A percentile compares a stretch with the other conserved stretches of the same genome.
phyloP scores from a whole-genome alignment of 2,113 vertebrate genomes.

The Microcebus tavaratra region DNA sequence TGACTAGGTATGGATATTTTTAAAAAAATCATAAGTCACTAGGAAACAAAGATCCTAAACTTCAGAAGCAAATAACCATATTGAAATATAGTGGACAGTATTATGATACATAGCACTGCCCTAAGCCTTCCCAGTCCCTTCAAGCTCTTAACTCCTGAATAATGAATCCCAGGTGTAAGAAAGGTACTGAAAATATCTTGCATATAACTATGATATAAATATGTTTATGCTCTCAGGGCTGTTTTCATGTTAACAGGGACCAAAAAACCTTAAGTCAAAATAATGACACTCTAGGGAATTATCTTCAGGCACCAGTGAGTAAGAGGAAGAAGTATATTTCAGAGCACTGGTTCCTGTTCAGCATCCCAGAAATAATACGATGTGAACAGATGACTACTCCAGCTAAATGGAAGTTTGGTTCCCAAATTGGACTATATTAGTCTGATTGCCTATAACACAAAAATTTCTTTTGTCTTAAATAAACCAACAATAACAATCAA shows the following conservation, averaged over 20 bases:
- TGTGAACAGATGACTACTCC: background rate
- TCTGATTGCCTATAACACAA: background rate
- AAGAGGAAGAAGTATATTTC: conserved; percentile 22
- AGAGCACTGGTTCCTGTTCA: background rate
- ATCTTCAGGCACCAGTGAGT: conserved; percentile 48
- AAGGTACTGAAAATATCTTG: background rate
- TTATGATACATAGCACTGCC: background rate
- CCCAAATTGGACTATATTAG: background rate
- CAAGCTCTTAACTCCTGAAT: conserved; percentile 20
- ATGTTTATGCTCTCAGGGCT: background rate
- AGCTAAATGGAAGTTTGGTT: background rate
- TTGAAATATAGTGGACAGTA: background rate
- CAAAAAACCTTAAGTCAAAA: conserved; percentile 66
- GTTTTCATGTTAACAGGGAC: conserved; percentile 57
- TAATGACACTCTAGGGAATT: conserved; percentile 60
- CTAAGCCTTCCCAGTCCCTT: background rate
- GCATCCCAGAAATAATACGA: background rate
- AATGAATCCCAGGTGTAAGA: background rate
- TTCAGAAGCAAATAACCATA: background rate
- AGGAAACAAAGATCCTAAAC: conserved; percentile 17
- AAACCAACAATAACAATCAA: background rate
- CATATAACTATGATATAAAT: conserved; percentile 18
- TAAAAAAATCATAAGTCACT: background rate
- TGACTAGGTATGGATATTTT: background rate
- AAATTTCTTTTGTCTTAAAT: background rate